These are phyloP conservation scores for Agriopis aurantiaria DNA, from an alignment of 2,888 invertebrate genomes.

Conservation along the genomic window DNA sequence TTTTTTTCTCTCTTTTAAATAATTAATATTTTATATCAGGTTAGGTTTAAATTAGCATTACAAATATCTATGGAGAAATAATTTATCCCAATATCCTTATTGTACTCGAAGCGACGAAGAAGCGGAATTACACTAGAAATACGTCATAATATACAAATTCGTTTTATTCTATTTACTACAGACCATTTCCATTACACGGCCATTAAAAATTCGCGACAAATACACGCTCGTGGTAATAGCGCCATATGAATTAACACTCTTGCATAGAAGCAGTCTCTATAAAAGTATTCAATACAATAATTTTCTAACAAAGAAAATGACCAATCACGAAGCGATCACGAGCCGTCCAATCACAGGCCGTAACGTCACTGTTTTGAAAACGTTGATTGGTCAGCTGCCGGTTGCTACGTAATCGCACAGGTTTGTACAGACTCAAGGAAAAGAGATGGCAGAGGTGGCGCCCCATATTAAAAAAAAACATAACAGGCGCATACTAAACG, in stretches of 20 bases:
- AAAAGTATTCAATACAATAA: neutral
- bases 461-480: too few species aligned
- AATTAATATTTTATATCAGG: too few species aligned
- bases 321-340: neutral
- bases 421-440: neutral
- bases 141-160: too few species aligned
- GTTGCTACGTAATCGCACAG: neutral
- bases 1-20: too few species aligned
- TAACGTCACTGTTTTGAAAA: neutral
- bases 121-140: too few species aligned
- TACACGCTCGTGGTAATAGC: neutral
- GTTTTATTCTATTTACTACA: too few species aligned
- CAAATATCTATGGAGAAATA: too few species aligned
- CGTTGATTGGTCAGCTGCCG: neutral
- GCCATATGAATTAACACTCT: neutral
- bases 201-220: neutral
- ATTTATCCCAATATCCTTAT: too few species aligned
- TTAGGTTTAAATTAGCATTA: too few species aligned
- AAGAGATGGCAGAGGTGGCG: too few species aligned
- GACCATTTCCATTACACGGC: neutral
- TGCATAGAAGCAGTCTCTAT: conserved; percentile 5
- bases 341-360: neutral
- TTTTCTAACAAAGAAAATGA: neutral
- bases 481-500: too few species aligned
- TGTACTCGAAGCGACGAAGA: too few species aligned